A percentile compares a stretch with the other conserved stretches of the same genome.
Evolutionary conservation across 2,797 vertebrate species (phyloP).

Genomic region (Cryptoblepharus egeriae): DNA sequence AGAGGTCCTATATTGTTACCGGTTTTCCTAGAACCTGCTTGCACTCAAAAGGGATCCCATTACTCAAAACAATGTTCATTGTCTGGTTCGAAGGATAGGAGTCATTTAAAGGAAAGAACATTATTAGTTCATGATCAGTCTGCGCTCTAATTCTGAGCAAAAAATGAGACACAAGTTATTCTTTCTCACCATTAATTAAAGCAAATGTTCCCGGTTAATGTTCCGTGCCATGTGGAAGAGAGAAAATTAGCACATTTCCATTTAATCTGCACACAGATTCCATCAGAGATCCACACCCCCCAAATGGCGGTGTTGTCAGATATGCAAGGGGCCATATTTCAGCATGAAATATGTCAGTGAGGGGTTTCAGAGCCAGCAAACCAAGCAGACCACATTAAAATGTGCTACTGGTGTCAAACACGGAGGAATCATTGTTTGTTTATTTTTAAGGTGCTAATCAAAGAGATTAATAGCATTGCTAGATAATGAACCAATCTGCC

Average conservation of each 20-base stretch:
- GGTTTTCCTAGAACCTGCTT: conserved; percentile 39
- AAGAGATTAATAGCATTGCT: conserved; percentile 80
- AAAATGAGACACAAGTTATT: conserved; percentile 62
- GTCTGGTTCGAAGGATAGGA: conserved; percentile 7
- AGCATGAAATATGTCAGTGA: conserved; percentile 55
- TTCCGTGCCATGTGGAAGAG: conserved; percentile 61
- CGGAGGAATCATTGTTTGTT: conserved; percentile 82
- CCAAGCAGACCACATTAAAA: conserved; percentile 79
- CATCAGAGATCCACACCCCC: conserved; percentile 67
- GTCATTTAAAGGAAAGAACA: conserved; percentile 23
- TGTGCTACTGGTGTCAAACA: conserved; percentile 79
- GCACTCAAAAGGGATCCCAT: conserved; percentile 18
- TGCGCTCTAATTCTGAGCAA: conserved; percentile 38
- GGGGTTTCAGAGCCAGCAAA: conserved; percentile 68
- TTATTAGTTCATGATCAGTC: not conserved
- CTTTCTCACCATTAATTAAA: conserved; percentile 75
- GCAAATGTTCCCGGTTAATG: conserved; percentile 63
- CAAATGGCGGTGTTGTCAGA: conserved; percentile 64
- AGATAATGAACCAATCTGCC: conserved; percentile 83
- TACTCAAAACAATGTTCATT: not conserved
- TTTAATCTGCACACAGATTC: conserved; percentile 75
- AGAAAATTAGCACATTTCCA: conserved; percentile 66
- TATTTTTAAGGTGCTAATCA: conserved; percentile 84
- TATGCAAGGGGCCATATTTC: conserved; percentile 70
- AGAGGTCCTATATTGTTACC: no score